phyloP scores from a whole-genome alignment of 1,140 invertebrate species.

The Sitobion miscanthi region DNA sequence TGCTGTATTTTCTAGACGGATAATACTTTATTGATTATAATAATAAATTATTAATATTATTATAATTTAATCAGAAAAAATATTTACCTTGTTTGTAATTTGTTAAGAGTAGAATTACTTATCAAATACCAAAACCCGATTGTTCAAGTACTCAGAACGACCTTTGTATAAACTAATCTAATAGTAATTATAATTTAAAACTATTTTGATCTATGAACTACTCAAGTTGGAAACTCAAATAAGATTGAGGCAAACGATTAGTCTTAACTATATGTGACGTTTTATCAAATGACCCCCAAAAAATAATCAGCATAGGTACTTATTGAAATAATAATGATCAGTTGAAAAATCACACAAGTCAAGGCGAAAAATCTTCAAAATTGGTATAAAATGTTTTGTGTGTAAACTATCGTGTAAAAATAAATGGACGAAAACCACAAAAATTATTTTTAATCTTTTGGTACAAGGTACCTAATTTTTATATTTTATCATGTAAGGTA shows the following conservation, averaged over 20 bases:
- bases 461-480: background rate
- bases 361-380: slow-evolving; percentile 7
- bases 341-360: background rate
- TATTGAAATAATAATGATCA: background rate
- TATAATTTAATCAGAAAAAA: slow-evolving; percentile 22
- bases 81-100: background rate
- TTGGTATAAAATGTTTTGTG: background rate
- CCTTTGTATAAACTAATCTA: background rate
- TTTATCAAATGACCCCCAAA: slow-evolving; percentile 1
- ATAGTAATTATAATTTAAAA: background rate
- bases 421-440: background rate
- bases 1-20: background rate
- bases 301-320: background rate
- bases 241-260: background rate
- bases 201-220: background rate
- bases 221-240: background rate
- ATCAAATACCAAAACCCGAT: background rate
- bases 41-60: background rate
- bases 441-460: background rate
- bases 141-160: background rate
- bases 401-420: background rate
- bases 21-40: background rate
- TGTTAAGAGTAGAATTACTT: background rate
- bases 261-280: background rate
- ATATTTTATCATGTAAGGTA: background rate